These are phyloP conservation scores for Nyctereutes procyonoides DNA, from an alignment of 2,113 vertebrate genomes.

Conservation along the genomic window DNA sequence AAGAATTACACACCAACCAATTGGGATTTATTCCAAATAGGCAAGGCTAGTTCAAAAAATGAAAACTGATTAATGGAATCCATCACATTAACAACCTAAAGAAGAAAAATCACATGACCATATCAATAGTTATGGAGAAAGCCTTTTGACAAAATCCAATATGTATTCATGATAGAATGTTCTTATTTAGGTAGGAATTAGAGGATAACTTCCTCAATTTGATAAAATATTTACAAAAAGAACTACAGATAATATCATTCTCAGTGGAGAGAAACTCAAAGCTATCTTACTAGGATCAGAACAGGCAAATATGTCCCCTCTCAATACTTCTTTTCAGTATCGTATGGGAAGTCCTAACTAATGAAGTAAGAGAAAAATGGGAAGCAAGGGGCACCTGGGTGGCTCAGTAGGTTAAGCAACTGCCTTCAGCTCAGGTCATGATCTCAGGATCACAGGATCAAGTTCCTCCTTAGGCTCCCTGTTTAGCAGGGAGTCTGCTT, in stretches of 20 bases:
- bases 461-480: too few species aligned
- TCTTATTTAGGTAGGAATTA: neutral
- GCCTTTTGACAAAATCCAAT: neutral
- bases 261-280: neutral
- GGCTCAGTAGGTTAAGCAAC: too few species aligned
- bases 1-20: neutral
- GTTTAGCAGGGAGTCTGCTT: too few species aligned
- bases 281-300: neutral
- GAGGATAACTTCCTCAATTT: neutral
- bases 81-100: neutral
- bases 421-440: too few species aligned
- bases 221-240: neutral
- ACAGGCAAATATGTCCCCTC: neutral
- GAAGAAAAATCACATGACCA: neutral
- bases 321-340: neutral
- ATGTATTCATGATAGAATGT: neutral
- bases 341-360: neutral
- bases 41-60: neutral
- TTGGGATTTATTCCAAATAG: neutral
- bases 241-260: neutral
- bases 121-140: neutral
- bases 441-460: too few species aligned
- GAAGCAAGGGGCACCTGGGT: neutral
- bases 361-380: neutral
- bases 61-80: neutral